Base-by-base conservation (phyloP, 2,113 vertebrate genomes). In the Glareola pratincola region DNA sequence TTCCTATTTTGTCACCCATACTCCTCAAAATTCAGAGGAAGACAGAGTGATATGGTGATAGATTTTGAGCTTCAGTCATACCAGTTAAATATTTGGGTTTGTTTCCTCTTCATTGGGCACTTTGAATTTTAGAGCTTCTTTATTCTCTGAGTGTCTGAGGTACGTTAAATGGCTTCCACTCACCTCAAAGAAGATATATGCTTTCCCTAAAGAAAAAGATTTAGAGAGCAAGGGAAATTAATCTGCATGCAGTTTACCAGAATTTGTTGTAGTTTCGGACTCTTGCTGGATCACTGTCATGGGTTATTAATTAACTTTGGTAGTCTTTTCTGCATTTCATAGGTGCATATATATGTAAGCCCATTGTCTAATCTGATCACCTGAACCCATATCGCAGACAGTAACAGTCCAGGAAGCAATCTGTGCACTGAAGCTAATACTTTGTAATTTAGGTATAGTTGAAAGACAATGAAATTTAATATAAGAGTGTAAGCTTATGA, bases 371-470 rank as follows among this genome's bases (percentile, higher is more conserved):
- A 41, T 36, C 56, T 45, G 27, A 34, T 74, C 43, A 16, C 29
- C 43, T 26, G n/a, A 32, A 63, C 3, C 0, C 5, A 0, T 76
- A 29, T 39, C 5, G 1, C 62, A 82, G n/a, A 8, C 59, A n/a
- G n/a, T 37, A n/a, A 19, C 23, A 50, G 12, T 92, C 66, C 19
- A 29, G 32, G 63, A 26, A 74, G 39, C 37, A 60, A 51, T 54
- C 39, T 30, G 16, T 39, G 45, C 29, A 9, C 34, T 48, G n/a
- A 79, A 53, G 66, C 29, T 17, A 29, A 5, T 50, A 14, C 24
- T 29, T 47, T 30, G 26, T 34, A 26, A 17, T 68, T 73, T 63
- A 57, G n/a, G 8, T 59, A 16, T 19, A 37, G 37, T 27, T 51
- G 48, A 64, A 63, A 47, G 39, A 34, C 4, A 50, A 6, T 5